These are phyloP conservation scores for Psettodes erumei DNA, from an alignment of 2,113 vertebrate species.

Conservation along the genomic window DNA sequence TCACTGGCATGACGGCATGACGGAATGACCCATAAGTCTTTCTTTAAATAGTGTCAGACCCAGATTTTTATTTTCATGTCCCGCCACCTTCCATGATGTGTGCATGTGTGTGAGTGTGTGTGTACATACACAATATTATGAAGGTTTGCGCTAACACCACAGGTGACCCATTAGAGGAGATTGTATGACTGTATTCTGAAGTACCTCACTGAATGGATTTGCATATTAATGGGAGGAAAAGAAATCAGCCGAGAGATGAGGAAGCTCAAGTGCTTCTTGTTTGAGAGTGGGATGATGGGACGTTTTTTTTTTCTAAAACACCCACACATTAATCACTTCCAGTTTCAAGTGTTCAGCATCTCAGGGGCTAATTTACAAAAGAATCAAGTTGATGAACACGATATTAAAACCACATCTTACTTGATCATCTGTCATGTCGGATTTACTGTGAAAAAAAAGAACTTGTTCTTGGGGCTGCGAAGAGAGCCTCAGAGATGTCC, in stretches of 20 bases:
- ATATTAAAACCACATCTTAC: background rate
- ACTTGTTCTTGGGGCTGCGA: background rate
- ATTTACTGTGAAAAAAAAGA: conserved; percentile 15
- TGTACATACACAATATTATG: background rate
- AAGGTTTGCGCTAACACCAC: conserved; percentile 13
- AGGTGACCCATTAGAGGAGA: conserved; percentile 26
- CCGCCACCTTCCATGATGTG: background rate
- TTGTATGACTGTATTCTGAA: conserved; percentile 53
- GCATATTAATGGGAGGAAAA: conserved; percentile 35
- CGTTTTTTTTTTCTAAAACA: conserved; percentile 33
- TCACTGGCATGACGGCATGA: conserved; percentile 29
- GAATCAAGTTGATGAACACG: background rate
- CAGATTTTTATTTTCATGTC: conserved; percentile 27
- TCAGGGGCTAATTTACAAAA: background rate
- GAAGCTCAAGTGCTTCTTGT: conserved; percentile 13
- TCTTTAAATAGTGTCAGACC: conserved; percentile 46
- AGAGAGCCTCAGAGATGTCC: conserved; percentile 16
- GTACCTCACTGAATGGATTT: conserved; percentile 48
- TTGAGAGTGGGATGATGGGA: background rate
- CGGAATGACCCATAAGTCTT: conserved; percentile 10
- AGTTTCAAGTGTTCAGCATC: background rate
- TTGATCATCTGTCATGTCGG: background rate
- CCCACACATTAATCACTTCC: background rate
- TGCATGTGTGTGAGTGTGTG: background rate
- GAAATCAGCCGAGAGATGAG: conserved; percentile 6